Conservation (phyloP, 2,113 vertebrate genomes). For the Corythoichthys haematopterus region DNA sequence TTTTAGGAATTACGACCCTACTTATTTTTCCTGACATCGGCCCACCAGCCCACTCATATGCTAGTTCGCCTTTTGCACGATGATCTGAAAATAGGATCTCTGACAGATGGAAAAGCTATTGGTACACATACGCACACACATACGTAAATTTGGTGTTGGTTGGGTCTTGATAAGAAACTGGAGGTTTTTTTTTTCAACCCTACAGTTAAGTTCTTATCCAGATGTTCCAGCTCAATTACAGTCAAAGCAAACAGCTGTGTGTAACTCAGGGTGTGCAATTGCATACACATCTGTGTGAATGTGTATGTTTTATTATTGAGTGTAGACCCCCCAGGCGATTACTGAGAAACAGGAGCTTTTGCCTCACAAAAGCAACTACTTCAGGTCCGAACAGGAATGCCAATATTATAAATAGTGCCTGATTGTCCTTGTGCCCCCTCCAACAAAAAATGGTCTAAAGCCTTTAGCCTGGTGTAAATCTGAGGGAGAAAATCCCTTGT, state of each 20-base stretch:
- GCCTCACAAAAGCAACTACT: conserved; percentile 4
- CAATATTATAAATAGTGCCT: conserved; percentile 16
- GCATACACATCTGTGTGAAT: conserved; percentile 4
- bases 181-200: neutral
- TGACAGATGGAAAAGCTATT: neutral
- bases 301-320: conserved; percentile 14
- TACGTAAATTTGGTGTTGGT: neutral
- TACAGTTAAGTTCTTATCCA: conserved; percentile 8
- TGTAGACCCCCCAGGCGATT: neutral
- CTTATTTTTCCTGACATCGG: too few species aligned
- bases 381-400: conserved; percentile 8
- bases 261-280: neutral
- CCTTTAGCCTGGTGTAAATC: conserved; percentile 5
- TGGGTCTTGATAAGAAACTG: neutral
- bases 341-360: conserved; percentile 11
- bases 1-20: too few species aligned
- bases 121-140: neutral
- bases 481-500: conserved; percentile 8
- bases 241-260: conserved; percentile 26
- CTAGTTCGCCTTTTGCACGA: too few species aligned
- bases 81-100: neutral
- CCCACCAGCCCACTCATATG: too few species aligned
- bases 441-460: neutral
- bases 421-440: conserved; percentile 2
- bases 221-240: conserved; percentile 25